Conservation (phyloP, 2,797 vertebrate species). For the Chaenodraco wilsoni region DNA sequence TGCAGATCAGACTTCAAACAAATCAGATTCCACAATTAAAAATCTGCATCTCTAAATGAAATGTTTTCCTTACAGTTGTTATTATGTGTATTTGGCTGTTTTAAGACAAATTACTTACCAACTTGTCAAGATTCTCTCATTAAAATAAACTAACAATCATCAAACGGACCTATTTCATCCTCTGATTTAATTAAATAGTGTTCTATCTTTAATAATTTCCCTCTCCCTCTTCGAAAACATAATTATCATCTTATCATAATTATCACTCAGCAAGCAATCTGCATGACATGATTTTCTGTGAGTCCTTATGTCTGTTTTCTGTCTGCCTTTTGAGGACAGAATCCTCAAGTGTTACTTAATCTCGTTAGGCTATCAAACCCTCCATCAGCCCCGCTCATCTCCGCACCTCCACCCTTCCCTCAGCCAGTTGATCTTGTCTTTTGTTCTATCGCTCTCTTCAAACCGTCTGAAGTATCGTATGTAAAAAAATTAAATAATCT, state of each 20-base stretch:
- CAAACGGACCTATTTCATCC: not conserved
- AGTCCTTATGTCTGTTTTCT: conserved; percentile 24
- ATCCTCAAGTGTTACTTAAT: conserved; percentile 45
- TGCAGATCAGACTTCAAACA: too few species aligned
- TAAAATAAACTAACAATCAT: conserved; percentile 11
- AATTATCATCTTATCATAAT: conserved; percentile 41
- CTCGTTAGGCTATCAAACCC: conserved; percentile 49
- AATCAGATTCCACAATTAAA: too few species aligned
- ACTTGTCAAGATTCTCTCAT: conserved; percentile 12
- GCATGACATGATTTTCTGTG: conserved; percentile 18
- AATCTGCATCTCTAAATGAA: not conserved
- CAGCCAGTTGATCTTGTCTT: conserved; percentile 37
- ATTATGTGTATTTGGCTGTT: not conserved
- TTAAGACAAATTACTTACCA: conserved; percentile 24
- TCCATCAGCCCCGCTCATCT: conserved; percentile 51
- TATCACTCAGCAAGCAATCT: conserved; percentile 27
- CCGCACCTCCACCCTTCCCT: conserved; percentile 40
- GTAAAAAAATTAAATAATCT: not conserved
- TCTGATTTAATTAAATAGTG: conserved; percentile 26
- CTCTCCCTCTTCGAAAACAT: conserved; percentile 48
- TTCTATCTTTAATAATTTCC: conserved; percentile 33
- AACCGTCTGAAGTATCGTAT: conserved; percentile 34
- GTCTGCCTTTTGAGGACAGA: conserved; percentile 27
- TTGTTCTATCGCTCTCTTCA: conserved; percentile 37
- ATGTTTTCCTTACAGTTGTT: conserved; percentile 10